Percentiles rank a stretch among this genome's conserved stretches.
phyloP scores from a whole-genome alignment of 1,140 invertebrate species.

The Hypothenemus hampei region DNA sequence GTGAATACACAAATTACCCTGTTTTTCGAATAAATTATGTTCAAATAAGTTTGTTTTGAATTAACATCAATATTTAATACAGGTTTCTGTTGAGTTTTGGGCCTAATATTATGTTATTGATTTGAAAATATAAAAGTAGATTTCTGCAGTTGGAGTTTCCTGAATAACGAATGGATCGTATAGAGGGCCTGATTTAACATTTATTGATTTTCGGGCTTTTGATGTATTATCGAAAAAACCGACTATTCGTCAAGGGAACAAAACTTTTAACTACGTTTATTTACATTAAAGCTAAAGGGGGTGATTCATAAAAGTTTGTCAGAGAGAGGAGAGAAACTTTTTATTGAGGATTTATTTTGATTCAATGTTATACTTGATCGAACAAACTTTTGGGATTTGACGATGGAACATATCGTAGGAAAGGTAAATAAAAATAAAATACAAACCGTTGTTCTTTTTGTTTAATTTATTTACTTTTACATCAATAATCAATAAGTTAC shows the following conservation, averaged over 20 bases:
- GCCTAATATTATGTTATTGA: too few relatives aligned
- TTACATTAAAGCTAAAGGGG: conserved; percentile 24
- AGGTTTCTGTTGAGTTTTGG: too few relatives aligned
- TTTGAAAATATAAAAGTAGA: too few relatives aligned
- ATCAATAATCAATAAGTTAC: conserved; percentile 30
- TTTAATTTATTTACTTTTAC: conserved; percentile 30
- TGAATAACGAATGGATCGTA: too few relatives aligned
- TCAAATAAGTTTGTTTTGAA: too few relatives aligned
- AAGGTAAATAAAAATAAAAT: conserved; percentile 22
- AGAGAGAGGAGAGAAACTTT: conserved; percentile 13
- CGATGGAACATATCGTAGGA: background rate
- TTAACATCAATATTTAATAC: too few relatives aligned
- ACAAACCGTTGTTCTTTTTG: conserved; percentile 19
- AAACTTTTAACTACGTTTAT: conserved; percentile 25
- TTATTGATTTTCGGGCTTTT: too few relatives aligned
- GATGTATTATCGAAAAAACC: too few relatives aligned
- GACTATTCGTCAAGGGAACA: conserved; percentile 12
- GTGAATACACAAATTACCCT: too few relatives aligned
- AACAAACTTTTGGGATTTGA: conserved; percentile 11
- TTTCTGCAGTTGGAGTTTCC: too few relatives aligned
- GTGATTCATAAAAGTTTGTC: conserved; percentile 24
- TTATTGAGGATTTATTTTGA: conserved; percentile 25
- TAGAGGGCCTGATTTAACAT: too few relatives aligned
- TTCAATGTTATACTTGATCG: conserved; percentile 15
- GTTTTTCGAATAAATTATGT: too few relatives aligned